These are phyloP conservation scores for Macroglossus sobrinus DNA, from an alignment of 2,113 vertebrate genomes.

Conservation along the genomic window DNA sequence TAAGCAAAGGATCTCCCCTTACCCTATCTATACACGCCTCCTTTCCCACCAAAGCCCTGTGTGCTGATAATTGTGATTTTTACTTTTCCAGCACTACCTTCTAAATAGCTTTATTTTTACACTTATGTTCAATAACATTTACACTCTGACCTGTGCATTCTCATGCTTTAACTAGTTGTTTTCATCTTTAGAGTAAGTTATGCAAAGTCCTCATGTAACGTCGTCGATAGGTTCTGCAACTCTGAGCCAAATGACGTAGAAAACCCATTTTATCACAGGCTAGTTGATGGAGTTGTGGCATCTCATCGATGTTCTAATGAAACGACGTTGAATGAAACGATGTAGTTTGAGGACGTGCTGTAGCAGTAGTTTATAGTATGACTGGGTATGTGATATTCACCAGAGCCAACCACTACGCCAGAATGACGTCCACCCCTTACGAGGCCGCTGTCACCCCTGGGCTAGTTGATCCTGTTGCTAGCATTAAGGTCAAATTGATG, in stretches of 20 bases:
- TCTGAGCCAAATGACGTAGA: neutral
- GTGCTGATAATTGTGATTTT: neutral
- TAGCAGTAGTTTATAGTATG: neutral
- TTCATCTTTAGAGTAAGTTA: neutral
- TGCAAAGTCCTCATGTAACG: neutral
- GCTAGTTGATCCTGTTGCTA: neutral
- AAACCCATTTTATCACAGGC: neutral
- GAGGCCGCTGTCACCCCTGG: too few relatives aligned
- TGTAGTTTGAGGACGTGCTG: neutral
- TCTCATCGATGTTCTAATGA: neutral
- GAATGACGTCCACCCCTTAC: neutral
- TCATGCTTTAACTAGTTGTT: neutral
- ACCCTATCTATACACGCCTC: neutral
- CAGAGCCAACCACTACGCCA: neutral
- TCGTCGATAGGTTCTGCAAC: too few relatives aligned
- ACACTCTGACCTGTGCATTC: neutral
- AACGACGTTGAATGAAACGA: neutral
- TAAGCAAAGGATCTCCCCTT: rapidly evolving
- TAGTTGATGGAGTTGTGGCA: too few relatives aligned
- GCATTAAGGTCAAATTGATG: neutral
- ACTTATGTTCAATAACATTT: neutral
- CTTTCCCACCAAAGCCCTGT: too few relatives aligned
- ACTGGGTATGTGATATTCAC: neutral
- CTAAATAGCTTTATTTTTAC: neutral
- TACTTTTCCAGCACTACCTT: neutral